Evolutionary conservation across 2,888 invertebrate species (phyloP).

Genomic region (Yponomeuta plumbellus): DNA sequence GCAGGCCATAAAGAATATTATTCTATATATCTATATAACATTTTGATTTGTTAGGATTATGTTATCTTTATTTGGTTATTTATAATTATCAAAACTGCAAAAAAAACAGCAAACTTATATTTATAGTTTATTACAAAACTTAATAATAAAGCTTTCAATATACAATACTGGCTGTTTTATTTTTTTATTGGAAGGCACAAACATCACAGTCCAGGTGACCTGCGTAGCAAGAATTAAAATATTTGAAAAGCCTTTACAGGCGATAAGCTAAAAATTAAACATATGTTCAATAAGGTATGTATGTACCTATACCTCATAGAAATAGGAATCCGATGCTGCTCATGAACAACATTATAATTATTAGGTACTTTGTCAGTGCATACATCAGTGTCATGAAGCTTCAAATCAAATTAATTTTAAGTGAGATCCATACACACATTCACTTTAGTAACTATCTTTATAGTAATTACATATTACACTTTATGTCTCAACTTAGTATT

Average conservation of each 20-base stretch:
- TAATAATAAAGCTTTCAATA: slow-evolving; percentile 7
- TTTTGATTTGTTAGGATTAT: no score
- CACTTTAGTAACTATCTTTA: background rate
- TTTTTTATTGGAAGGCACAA: slow-evolving; percentile 48
- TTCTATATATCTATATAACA: no score
- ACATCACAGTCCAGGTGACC: slow-evolving; percentile 43
- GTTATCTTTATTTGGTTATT: no score
- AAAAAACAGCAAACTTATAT: background rate
- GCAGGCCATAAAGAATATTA: no score
- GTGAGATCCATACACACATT: slow-evolving; percentile 6
- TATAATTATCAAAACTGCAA: no score
- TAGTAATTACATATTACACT: slow-evolving; percentile 41
- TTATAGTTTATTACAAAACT: background rate
- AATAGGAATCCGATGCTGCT: no score
- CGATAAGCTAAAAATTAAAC: no score
- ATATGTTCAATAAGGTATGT: no score
- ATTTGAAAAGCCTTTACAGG: no score
- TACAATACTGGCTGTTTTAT: slow-evolving; percentile 47
- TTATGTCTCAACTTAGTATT: slow-evolving; percentile 64
- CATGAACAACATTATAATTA: no score
- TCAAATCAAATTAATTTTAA: background rate
- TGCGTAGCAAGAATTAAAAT: no score
- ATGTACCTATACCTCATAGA: no score
- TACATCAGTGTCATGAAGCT: background rate
- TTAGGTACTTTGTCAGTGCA: background rate